A percentile compares a stretch with the other conserved stretches of the same genome.
Conservation (phyloP, 1,140 invertebrate genomes). For the Bombus sylvicola region DNA sequence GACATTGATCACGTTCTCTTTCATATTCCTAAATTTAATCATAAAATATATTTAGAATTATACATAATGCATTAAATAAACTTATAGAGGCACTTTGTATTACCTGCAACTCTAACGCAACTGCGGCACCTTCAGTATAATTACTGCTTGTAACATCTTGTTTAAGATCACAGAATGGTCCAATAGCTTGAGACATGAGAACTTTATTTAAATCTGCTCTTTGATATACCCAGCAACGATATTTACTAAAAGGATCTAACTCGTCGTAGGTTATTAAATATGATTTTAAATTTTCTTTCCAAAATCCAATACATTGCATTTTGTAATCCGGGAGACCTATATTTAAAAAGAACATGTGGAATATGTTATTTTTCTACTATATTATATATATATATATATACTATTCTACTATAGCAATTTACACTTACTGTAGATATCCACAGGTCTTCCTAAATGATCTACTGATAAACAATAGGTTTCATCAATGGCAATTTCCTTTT, state of each 20-base stretch:
- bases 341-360: constrained; percentile 25
- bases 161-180: constrained; percentile 94
- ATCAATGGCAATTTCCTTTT: constrained; percentile 96
- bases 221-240: constrained; percentile 99
- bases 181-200: constrained; percentile 94
- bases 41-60: constrained; percentile 18
- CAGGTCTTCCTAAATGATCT: constrained; percentile 95
- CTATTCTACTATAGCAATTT: background rate
- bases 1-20: constrained; percentile 92
- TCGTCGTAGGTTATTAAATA: constrained; percentile 98
- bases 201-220: constrained; percentile 95
- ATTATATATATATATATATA: no score
- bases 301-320: constrained; percentile 98
- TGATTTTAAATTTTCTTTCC: constrained; percentile 98
- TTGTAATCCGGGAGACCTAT: constrained; percentile 96
- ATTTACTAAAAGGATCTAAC: constrained; percentile 96
- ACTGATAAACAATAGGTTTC: constrained; percentile 98
- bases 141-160: constrained; percentile 95
- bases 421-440: constrained; percentile 94
- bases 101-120: constrained; percentile 94
- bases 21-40: constrained; percentile 78
- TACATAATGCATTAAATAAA: background rate
- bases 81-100: background rate
- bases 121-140: constrained; percentile 94
- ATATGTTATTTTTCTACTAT: background rate